phyloP scores from a whole-genome alignment of 2,113 vertebrate genomes.

The Gasterosteus aculeatus region DNA sequence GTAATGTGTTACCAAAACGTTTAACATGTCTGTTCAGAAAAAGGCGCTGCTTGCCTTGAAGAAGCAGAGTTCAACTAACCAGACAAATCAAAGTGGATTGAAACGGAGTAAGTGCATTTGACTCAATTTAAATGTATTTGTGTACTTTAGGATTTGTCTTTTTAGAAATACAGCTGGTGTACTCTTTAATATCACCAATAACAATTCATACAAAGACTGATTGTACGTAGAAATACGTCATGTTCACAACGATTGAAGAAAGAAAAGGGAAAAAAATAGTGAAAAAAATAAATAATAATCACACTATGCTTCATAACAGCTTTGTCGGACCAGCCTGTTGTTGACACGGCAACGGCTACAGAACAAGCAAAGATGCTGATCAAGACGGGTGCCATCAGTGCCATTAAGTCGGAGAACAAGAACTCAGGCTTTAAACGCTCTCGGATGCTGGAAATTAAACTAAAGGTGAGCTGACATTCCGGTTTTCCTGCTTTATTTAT shows the following conservation, averaged over 20 bases:
- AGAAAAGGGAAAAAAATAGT: neutral
- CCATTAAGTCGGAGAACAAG: slow-evolving; percentile 93
- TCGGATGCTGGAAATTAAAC: slow-evolving; percentile 89
- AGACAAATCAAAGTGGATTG: slow-evolving; percentile 88
- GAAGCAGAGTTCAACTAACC: slow-evolving; percentile 90
- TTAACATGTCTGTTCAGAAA: slow-evolving; percentile 80
- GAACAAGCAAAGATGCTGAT: slow-evolving; percentile 95
- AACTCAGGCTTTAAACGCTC: slow-evolving; percentile 94
- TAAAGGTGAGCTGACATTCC: slow-evolving; percentile 81
- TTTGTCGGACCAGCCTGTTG: slow-evolving; percentile 90
- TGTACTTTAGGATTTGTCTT: neutral
- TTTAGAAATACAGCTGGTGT: neutral
- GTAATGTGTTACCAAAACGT: neutral
- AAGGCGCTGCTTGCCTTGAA: slow-evolving; percentile 90
- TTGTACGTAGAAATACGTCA: neutral
- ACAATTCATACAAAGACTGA: neutral
- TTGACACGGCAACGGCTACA: slow-evolving; percentile 91
- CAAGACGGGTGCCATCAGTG: slow-evolving; percentile 93
- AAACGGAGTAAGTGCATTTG: slow-evolving; percentile 85
- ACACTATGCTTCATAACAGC: slow-evolving; percentile 69
- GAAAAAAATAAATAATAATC: too few species aligned
- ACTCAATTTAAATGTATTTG: neutral
- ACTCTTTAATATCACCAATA: neutral
- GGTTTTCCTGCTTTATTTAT: neutral
- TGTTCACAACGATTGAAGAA: neutral